Evolutionary conservation across 1,140 invertebrate genomes (phyloP), one percentile per base, ranked within the genome.

Genomic region (Calycopis cecrops): DNA sequence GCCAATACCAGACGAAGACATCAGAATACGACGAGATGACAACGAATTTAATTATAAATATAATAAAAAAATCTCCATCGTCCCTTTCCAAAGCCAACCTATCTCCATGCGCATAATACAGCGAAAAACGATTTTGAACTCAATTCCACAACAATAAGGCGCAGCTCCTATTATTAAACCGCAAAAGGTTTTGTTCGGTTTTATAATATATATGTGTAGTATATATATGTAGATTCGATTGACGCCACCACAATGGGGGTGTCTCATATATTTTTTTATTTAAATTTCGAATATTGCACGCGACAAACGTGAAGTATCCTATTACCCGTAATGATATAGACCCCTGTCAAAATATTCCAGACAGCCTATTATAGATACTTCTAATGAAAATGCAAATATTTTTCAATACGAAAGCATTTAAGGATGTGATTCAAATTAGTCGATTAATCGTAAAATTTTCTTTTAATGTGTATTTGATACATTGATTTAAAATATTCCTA

Each of bases 11-110:
- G 77, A 69, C 73, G 73, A 76, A 82, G 74, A 76, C 68, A 67
- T 73, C 67, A 72, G 68, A 69, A 72, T 73, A 73, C 71, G 68
- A 66, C 68, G 75, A 76, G 76, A 85, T 85, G 82, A 83, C 78
- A 85, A 77, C 72, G 73, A 82, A 82, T 83, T 85, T 85, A 85
- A 83, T 85, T 85, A 85, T 85, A 79, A 85, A 82, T 81, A 82
- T 85, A 82, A 82, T 85, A 85, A 85, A 85, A 77, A 81, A 83
- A 80, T 74, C 76, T 76, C 73, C 67, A 77, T 56, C 76, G 76
- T 77, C 81, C 81, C 79, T 84, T 74, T 71, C 66, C 60, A 65
- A 71, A 73, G 70, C 60, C 65, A 61, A 55, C 59, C 59, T 67
- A 58, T 57, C 55, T 51, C 55, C 52, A 28, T 28, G 48, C 53